phyloP scores from a whole-genome alignment of 2,113 vertebrate species.

The Brachyhypopomus gauderio region DNA sequence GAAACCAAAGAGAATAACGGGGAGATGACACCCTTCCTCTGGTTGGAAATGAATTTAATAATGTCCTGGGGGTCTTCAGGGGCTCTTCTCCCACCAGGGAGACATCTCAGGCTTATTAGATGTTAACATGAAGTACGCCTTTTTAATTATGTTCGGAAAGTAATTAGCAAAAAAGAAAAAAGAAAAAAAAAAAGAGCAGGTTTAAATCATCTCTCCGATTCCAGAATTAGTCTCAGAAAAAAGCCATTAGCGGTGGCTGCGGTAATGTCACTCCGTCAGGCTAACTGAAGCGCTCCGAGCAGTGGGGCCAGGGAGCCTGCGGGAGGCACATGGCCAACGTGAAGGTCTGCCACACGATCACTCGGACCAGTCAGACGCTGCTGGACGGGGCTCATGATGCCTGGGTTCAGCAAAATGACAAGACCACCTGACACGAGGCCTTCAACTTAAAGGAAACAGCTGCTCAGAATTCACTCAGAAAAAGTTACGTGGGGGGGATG shows the following conservation, averaged over 20 bases:
- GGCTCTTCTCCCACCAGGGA: conserved; percentile 55
- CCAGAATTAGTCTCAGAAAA: conserved; percentile 66
- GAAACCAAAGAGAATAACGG: neutral
- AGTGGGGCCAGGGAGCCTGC: neutral
- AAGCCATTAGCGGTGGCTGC: neutral
- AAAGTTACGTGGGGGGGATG: no score
- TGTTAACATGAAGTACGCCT: conserved; percentile 61
- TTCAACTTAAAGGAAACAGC: no score
- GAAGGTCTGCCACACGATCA: no score
- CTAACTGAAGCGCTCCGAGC: neutral
- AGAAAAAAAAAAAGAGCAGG: conserved; percentile 26
- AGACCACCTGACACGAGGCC: no score
- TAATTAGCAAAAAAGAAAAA: conserved; percentile 66
- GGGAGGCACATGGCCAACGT: no score
- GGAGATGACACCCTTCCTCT: conserved; percentile 33
- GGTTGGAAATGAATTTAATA: conserved; percentile 55
- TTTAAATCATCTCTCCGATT: conserved; percentile 68
- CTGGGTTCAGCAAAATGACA: no score
- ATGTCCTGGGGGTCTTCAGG: conserved; percentile 56
- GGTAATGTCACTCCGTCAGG: neutral
- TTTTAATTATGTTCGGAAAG: conserved; percentile 72
- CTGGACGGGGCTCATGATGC: no score
- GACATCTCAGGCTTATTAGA: conserved; percentile 67
- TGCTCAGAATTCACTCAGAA: no score
- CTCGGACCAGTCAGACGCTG: no score